phyloP scores from a whole-genome alignment of 1,140 invertebrate genomes.

The Sycobia sp. region DNA sequence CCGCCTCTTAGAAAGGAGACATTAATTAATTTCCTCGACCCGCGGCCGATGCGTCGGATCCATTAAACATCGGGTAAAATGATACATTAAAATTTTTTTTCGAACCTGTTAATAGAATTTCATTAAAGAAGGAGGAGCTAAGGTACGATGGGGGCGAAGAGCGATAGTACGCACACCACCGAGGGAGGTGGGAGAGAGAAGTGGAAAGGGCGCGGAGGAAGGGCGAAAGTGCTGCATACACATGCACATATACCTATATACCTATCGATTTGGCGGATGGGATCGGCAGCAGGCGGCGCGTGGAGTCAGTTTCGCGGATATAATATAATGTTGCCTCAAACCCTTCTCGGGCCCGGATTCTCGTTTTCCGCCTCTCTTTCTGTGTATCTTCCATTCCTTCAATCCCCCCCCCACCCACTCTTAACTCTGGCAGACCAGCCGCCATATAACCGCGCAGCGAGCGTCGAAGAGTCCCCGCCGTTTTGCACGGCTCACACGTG shows the following conservation, averaged over 20 bases:
- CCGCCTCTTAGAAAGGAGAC: background rate
- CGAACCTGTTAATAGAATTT: conserved; percentile 8
- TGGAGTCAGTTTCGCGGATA: conserved; percentile 14
- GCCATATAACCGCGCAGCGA: no score
- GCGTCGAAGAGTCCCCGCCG: background rate
- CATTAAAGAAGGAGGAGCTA: background rate
- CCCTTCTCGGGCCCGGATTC: background rate
- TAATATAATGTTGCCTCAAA: conserved; percentile 24
- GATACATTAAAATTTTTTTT: conserved; percentile 25
- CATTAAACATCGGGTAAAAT: conserved; percentile 26
- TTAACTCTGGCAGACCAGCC: no score
- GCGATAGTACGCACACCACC: background rate
- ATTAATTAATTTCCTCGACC: conserved; percentile 17
- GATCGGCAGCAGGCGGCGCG: background rate
- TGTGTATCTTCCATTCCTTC: background rate
- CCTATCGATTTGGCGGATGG: conserved; percentile 13
- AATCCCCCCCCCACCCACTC: no score
- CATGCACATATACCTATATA: no score
- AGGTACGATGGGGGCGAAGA: background rate
- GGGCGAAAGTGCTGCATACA: conserved; percentile 1
- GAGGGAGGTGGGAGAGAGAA: background rate
- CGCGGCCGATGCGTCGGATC: background rate
- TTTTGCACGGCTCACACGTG: background rate
- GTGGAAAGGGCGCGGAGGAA: background rate
- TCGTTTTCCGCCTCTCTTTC: background rate